A percentile compares a stretch with the other conserved stretches of the same genome.
Evolutionary conservation across 2,888 invertebrate genomes (phyloP).

Genomic region (Thera britannica): DNA sequence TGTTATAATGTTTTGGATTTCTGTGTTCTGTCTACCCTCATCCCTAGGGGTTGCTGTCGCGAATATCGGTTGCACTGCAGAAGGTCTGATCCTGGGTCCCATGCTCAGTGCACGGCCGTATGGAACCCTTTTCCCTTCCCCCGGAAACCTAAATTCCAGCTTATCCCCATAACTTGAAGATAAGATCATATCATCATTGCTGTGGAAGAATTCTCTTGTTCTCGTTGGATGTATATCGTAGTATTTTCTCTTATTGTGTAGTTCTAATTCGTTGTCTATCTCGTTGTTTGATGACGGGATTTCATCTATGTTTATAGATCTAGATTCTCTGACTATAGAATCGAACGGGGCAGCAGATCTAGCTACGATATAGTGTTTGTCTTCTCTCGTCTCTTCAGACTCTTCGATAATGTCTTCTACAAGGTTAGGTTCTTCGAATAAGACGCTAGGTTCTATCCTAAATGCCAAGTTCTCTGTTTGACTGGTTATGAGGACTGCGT

Average conservation of each 20-base stretch:
- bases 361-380: conserved; percentile 72
- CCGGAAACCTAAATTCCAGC: conserved; percentile 85
- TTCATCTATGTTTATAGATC: conserved; percentile 83
- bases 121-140: conserved; percentile 91
- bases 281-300: conserved; percentile 83
- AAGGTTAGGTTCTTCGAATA: conserved; percentile 54
- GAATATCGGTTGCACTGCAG: conserved; percentile 83
- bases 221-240: conserved; percentile 85
- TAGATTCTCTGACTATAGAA: conserved; percentile 59
- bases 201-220: conserved; percentile 66
- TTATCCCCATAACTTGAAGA: conserved; percentile 75
- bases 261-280: conserved; percentile 84
- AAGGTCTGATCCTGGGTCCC: conserved; percentile 87
- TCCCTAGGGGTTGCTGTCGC: conserved; percentile 80
- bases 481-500: conserved; percentile 66
- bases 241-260: conserved; percentile 76
- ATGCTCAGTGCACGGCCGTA: conserved; percentile 87
- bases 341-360: conserved; percentile 81
- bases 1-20: conserved; percentile 95
- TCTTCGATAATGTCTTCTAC: conserved; percentile 45
- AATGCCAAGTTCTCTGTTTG: conserved; percentile 64
- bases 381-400: conserved; percentile 51
- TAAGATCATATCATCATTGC: conserved; percentile 70
- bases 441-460: conserved; percentile 73
- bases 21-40: conserved; percentile 79